Conservation (phyloP, 2,797 vertebrate genomes). For the Pteropus rufus region DNA sequence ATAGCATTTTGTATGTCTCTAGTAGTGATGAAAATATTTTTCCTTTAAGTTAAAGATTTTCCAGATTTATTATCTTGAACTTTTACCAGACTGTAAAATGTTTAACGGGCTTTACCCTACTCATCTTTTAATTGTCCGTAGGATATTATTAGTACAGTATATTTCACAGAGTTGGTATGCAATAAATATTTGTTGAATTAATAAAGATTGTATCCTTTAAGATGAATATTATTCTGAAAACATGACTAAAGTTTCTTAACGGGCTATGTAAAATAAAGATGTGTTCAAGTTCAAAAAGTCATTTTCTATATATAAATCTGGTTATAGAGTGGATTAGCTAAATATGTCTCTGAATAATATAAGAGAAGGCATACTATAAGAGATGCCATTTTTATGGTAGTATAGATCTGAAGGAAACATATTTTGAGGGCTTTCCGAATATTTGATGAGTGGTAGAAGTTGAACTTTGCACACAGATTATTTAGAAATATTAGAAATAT, state of each 20-base stretch:
- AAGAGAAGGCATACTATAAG: background rate
- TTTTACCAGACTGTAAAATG: background rate
- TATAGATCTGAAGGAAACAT: constrained; percentile 1
- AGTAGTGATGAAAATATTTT: background rate
- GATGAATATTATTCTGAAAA: constrained; percentile 21
- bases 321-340: background rate
- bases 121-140: background rate
- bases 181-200: constrained; percentile 10
- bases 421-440: background rate
- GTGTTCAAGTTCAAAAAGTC: background rate
- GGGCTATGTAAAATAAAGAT: background rate
- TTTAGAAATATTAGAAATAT: constrained; percentile 48
- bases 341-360: background rate
- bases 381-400: background rate
- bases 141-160: background rate
- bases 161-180: background rate
- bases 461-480: background rate
- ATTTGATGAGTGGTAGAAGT: constrained; percentile 42
- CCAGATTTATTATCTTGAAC: background rate
- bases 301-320: background rate
- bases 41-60: background rate
- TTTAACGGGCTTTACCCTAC: background rate
- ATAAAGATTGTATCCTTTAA: background rate
- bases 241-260: background rate
- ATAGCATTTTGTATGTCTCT: background rate